phyloP scores from a whole-genome alignment of 1,140 invertebrate genomes.

The Manduca sexta region DNA sequence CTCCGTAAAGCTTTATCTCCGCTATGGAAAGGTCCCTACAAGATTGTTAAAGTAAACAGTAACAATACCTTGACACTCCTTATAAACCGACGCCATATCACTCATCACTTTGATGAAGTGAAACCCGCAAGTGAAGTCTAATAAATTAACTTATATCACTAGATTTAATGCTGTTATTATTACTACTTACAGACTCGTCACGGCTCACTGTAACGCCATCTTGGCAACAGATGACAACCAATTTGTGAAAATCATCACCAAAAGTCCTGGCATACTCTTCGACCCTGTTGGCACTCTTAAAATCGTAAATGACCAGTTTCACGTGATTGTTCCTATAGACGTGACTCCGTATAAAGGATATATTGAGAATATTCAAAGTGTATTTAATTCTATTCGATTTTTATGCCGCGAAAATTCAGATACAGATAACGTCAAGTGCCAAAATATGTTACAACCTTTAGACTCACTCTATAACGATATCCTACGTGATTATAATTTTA shows the following conservation, averaged over 20 bases:
- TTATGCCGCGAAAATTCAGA: neutral
- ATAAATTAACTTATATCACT: no score
- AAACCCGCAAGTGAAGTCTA: no score
- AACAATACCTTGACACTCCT: conserved; percentile 4
- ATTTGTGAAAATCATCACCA: no score
- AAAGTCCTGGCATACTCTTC: neutral
- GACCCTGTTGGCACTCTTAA: neutral
- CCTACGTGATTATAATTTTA: conserved; percentile 8
- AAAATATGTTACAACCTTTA: neutral
- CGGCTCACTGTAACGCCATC: no score
- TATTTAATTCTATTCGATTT: neutral
- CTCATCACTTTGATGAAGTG: conserved; percentile 1
- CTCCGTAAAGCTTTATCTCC: neutral
- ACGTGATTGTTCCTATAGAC: neutral
- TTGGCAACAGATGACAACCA: no score
- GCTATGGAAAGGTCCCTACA: conserved; percentile 5
- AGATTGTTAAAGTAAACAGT: conserved; percentile 1
- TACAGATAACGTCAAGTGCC: neutral
- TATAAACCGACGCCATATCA: neutral
- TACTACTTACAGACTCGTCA: no score
- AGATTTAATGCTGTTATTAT: no score
- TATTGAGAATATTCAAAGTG: neutral
- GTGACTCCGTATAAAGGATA: neutral
- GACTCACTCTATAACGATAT: conserved; percentile 6
- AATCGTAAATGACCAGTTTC: neutral